These are phyloP conservation scores for Pardosa pseudoannulata DNA, from an alignment of 2,888 invertebrate genomes.

Conservation along the genomic window DNA sequence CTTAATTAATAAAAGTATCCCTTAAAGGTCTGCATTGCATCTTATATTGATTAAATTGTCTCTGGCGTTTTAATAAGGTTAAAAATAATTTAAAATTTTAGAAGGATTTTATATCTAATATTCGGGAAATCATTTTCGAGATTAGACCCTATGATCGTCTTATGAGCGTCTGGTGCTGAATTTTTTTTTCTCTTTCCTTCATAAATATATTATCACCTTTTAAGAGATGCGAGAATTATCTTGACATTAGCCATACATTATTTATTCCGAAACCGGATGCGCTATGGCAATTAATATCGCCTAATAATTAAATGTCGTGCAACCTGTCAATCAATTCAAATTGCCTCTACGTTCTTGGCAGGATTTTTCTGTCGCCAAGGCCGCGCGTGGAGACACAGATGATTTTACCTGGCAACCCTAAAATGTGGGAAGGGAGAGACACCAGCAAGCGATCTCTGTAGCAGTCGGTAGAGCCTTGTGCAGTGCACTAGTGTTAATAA, in stretches of 20 bases:
- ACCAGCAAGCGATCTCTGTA: constrained; percentile 41
- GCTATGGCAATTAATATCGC: constrained; percentile 11
- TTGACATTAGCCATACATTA: neutral
- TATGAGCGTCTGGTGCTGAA: too few species aligned
- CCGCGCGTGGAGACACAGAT: constrained; percentile 15
- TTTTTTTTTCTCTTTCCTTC: neutral
- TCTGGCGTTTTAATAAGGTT: too few species aligned
- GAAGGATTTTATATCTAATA: too few species aligned
- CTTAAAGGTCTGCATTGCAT: too few species aligned
- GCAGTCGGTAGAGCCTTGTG: constrained; percentile 53
- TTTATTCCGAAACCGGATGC: neutral
- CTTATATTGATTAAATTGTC: too few species aligned
- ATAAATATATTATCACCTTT: neutral
- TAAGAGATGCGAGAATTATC: neutral
- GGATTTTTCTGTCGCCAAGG: constrained; percentile 10
- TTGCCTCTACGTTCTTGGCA: constrained; percentile 31
- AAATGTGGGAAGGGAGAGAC: constrained; percentile 32
- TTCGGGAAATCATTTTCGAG: too few species aligned
- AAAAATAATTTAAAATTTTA: too few species aligned
- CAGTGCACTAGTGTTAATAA: constrained; percentile 19
- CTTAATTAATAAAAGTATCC: too few species aligned
- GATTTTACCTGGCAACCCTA: constrained; percentile 57
- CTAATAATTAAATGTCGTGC: constrained; percentile 39
- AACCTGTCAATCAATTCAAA: constrained; percentile 16
- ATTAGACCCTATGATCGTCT: too few species aligned